phyloP scores from a whole-genome alignment of 2,797 vertebrate genomes.

The Ctenochaetus hawaiiensis region DNA sequence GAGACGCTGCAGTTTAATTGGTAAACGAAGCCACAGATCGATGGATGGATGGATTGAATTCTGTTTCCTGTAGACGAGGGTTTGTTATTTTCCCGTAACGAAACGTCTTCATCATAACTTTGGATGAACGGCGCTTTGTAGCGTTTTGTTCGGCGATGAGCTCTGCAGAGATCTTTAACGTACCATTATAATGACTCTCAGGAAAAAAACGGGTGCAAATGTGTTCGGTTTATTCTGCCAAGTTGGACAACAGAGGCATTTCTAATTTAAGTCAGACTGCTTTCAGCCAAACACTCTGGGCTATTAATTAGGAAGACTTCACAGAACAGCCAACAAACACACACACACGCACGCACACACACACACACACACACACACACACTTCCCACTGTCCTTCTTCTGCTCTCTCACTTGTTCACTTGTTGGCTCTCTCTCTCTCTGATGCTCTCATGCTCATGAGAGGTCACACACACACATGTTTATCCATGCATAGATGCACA shows the following conservation, averaged over 20 bases:
- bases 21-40: slow-evolving; percentile 16
- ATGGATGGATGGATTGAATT: slow-evolving; percentile 15
- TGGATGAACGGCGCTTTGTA: slow-evolving; percentile 10
- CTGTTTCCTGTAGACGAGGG: no score
- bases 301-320: slow-evolving; percentile 71
- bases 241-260: slow-evolving; percentile 62
- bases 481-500: no score
- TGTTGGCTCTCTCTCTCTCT: slow-evolving; percentile 31
- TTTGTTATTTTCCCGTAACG: no score
- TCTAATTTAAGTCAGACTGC: slow-evolving; percentile 67
- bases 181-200: slow-evolving; percentile 39
- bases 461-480: slow-evolving; percentile 10
- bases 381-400: neutral
- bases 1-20: slow-evolving; percentile 1
- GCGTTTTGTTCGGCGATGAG: slow-evolving; percentile 27
- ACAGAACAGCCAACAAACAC: slow-evolving; percentile 44
- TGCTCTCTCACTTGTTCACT: slow-evolving; percentile 26
- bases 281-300: slow-evolving; percentile 64
- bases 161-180: slow-evolving; percentile 39
- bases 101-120: no score
- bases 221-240: slow-evolving; percentile 51
- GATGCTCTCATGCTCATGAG: slow-evolving; percentile 13
- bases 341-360: slow-evolving; percentile 9
- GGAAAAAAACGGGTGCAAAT: slow-evolving; percentile 51
- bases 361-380: slow-evolving; percentile 12